Percentiles rank a stretch among this genome's conserved stretches.
Conservation (phyloP, 2,797 vertebrate species). For the Macropodus opercularis region DNA sequence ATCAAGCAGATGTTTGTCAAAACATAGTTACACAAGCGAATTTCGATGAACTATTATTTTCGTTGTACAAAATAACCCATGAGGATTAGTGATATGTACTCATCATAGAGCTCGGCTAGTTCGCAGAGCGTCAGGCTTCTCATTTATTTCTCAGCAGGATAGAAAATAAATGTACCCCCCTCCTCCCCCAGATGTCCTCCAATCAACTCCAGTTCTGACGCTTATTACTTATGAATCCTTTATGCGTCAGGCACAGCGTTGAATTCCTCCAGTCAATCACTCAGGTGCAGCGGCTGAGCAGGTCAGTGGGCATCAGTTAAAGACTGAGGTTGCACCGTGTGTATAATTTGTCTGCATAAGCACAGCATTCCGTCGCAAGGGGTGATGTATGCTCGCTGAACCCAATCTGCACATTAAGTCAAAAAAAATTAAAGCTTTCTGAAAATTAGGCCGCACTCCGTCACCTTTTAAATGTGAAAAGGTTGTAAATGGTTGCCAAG, state of each 20-base stretch:
- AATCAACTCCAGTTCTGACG: too few relatives aligned
- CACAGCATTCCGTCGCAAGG: conserved; percentile 41
- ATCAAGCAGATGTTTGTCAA: background rate
- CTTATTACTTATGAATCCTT: too few relatives aligned
- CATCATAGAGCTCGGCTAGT: too few relatives aligned
- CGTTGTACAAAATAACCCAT: background rate
- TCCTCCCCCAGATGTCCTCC: too few relatives aligned
- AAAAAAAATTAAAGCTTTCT: conserved; percentile 32
- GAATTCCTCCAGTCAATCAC: background rate
- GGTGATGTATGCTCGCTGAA: conserved; percentile 47
- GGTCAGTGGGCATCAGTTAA: conserved; percentile 20
- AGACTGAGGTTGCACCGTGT: conserved; percentile 4
- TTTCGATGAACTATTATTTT: too few relatives aligned
- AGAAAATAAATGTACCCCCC: background rate
- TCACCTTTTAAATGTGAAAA: conserved; percentile 42
- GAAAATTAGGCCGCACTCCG: conserved; percentile 44
- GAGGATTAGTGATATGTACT: background rate
- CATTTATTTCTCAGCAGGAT: background rate
- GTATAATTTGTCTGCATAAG: conserved; percentile 33
- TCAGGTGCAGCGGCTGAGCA: conserved; percentile 10
- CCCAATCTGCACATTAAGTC: conserved; percentile 28
- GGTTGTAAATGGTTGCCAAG: conserved; percentile 26
- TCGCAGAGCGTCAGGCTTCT: background rate
- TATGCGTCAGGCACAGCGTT: background rate
- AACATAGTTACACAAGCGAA: background rate